Conservation (phyloP, 2,888 invertebrate species). For the Suillia variegata region DNA sequence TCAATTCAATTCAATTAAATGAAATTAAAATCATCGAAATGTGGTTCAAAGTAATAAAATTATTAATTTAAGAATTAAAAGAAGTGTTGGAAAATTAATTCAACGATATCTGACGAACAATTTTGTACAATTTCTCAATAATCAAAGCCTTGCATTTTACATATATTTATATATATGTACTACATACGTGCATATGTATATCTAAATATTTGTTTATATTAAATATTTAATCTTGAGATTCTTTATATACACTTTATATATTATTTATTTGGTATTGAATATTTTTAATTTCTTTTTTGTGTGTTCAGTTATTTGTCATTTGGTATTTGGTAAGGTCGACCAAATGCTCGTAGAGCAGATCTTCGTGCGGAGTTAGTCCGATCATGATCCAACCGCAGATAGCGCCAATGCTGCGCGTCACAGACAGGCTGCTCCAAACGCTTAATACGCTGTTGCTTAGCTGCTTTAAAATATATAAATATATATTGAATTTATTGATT, state of each 20-base stretch:
- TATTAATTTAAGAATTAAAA: not conserved
- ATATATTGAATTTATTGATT: too few relatives aligned
- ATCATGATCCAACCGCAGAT: constrained; percentile 65
- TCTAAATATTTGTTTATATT: too few relatives aligned
- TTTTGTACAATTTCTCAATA: not conserved
- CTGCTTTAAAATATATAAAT: too few relatives aligned
- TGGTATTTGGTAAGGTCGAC: constrained; percentile 60
- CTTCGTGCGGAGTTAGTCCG: constrained; percentile 63
- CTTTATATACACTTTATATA: too few relatives aligned
- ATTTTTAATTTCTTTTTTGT: not conserved
- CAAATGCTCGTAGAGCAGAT: constrained; percentile 63
- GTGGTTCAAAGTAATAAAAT: not conserved
- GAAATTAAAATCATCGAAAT: too few relatives aligned
- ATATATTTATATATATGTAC: constrained; percentile 22
- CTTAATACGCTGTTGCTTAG: constrained; percentile 61
- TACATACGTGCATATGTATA: too few relatives aligned
- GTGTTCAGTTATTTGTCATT: constrained; percentile 60
- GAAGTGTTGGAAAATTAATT: too few relatives aligned
- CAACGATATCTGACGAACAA: too few relatives aligned
- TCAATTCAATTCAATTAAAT: too few relatives aligned
- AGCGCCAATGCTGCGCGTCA: constrained; percentile 64
- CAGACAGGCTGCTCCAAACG: constrained; percentile 65
- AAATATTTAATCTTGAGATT: too few relatives aligned
- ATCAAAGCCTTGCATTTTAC: not conserved
- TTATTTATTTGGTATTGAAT: too few relatives aligned